A percentile compares a stretch with the other conserved stretches of the same genome.
phyloP scores from a whole-genome alignment of 1,140 invertebrate species.

The Caenorhabditis inopinata region DNA sequence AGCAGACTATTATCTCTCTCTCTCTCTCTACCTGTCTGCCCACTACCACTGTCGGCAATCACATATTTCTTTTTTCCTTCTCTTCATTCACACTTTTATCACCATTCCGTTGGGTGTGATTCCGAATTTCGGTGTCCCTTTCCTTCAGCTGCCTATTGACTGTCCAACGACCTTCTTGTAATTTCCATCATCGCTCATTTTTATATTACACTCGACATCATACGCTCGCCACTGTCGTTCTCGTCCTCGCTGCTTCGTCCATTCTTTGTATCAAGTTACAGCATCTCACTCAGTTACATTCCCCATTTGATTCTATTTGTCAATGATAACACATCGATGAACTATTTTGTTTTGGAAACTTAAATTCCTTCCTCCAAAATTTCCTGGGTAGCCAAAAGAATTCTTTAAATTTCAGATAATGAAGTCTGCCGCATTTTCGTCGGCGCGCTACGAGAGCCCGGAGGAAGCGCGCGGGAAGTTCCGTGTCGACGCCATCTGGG shows the following conservation, averaged over 20 bases:
- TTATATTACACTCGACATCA: neutral
- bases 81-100: neutral
- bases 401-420: neutral
- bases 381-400: too few species aligned
- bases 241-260: neutral
- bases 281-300: neutral
- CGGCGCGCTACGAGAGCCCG: conserved; percentile 6
- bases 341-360: neutral
- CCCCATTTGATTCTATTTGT: neutral
- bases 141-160: neutral
- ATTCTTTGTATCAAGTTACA: neutral
- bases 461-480: neutral
- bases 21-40: neutral
- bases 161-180: neutral
- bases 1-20: neutral
- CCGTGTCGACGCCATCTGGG: conserved; percentile 58
- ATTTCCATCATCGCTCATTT: neutral
- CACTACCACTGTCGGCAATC: neutral
- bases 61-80: neutral
- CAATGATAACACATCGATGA: too few species aligned
- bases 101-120: neutral
- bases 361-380: too few species aligned
- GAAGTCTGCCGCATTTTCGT: neutral
- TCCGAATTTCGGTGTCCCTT: neutral
- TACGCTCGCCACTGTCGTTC: neutral